Evolutionary conservation across 2,113 vertebrate species (phyloP).

Genomic region (Psilopogon haemacephalus): DNA sequence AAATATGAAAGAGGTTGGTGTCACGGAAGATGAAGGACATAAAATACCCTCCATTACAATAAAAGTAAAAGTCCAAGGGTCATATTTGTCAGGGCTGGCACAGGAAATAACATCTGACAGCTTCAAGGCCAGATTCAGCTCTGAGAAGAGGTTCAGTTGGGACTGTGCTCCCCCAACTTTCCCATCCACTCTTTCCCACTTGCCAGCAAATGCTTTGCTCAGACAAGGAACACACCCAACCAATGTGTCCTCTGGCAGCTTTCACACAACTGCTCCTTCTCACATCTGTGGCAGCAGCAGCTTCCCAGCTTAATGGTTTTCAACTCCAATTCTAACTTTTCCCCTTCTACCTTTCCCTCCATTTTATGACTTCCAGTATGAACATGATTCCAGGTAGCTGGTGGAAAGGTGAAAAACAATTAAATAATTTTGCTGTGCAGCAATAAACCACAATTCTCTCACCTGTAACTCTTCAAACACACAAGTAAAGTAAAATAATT

Average conservation of each 20-base stretch:
- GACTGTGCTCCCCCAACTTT: neutral
- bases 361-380: neutral
- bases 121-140: neutral
- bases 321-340: neutral
- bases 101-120: neutral
- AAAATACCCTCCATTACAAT: neutral
- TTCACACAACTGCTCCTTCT: neutral
- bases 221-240: neutral
- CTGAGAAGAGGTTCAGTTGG: neutral
- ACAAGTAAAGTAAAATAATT: neutral
- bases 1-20: neutral
- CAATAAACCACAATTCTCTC: neutral
- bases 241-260: neutral
- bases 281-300: neutral
- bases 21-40: neutral
- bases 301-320: neutral
- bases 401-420: neutral
- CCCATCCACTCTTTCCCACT: neutral
- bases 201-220: rapidly evolving
- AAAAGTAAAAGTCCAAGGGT: neutral
- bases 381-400: neutral
- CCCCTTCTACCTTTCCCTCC: neutral
- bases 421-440: neutral
- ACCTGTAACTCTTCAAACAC: neutral
- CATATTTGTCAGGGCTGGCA: neutral